Evolutionary conservation across 2,113 vertebrate species (phyloP).

Genomic region (Raphicerus campestris): DNA sequence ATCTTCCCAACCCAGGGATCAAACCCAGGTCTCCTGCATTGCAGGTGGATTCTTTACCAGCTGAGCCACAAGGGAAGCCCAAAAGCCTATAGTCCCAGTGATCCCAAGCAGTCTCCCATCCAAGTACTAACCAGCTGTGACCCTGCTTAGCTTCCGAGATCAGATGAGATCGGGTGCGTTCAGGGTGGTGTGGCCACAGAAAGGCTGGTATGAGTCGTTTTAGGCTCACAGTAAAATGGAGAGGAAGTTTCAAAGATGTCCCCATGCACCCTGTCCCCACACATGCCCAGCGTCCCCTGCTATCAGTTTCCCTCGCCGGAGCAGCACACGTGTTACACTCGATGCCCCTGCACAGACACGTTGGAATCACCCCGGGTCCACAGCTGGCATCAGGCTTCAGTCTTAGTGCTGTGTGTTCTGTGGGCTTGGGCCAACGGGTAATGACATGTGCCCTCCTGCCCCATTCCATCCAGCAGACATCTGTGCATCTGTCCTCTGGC

Average conservation of each 20-base stretch:
- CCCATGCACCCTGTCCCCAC: accelerated
- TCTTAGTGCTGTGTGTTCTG: background rate
- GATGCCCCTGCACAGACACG: background rate
- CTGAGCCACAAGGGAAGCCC: background rate
- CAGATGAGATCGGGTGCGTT: background rate
- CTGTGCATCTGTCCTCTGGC: background rate
- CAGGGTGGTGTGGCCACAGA: background rate
- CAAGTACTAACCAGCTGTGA: background rate
- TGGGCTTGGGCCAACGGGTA: background rate
- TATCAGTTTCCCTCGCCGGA: accelerated
- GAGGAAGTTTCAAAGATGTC: background rate
- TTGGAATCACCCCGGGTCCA: background rate
- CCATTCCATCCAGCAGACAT: background rate
- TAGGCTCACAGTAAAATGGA: background rate
- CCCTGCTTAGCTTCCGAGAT: background rate
- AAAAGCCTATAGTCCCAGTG: background rate
- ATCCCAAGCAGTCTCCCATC: background rate
- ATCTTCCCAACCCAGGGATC: background rate
- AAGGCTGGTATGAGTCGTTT: background rate
- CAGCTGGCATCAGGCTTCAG: background rate
- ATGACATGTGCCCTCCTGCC: background rate
- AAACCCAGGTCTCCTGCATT: background rate
- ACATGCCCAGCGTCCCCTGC: too few species aligned
- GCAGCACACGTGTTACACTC: accelerated
- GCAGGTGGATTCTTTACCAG: background rate